Conservation (phyloP, 2,113 vertebrate species). For the Ammodytes marinus region DNA sequence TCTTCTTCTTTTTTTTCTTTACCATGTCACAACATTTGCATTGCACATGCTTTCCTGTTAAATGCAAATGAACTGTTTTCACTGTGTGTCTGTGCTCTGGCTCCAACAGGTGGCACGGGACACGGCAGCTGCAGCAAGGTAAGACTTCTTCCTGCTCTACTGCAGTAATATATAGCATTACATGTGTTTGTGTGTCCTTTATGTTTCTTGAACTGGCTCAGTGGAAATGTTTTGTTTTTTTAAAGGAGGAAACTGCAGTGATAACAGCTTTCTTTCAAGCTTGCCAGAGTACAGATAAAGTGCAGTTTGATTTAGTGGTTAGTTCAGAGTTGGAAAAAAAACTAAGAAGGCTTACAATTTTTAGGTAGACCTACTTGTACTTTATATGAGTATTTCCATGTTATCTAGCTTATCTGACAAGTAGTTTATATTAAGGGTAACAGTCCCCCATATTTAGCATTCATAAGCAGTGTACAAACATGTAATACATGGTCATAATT, state of each 20-base stretch:
- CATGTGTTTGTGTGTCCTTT: background rate
- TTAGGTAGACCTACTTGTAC: background rate
- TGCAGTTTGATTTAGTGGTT: background rate
- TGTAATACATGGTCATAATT: background rate
- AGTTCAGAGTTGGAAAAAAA: background rate
- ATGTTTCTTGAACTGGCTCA: background rate
- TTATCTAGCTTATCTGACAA: background rate
- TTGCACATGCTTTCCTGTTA: conserved; percentile 75
- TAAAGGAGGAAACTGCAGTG: background rate
- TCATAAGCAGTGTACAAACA: background rate
- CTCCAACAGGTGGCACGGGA: conserved; percentile 78
- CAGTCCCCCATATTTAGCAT: background rate
- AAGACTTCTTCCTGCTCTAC: conserved; percentile 41
- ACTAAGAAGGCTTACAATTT: background rate
- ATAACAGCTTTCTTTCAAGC: background rate
- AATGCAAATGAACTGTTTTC: conserved; percentile 76
- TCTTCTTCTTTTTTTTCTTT: conserved; percentile 35
- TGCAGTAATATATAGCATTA: background rate
- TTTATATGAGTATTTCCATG: background rate
- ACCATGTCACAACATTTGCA: conserved; percentile 78
- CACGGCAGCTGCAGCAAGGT: conserved; percentile 73
- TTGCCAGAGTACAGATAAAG: background rate
- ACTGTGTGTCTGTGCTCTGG: conserved; percentile 64
- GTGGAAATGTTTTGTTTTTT: background rate
- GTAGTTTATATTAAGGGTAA: background rate